Evolutionary conservation across 2,797 vertebrate genomes (phyloP), one percentile per base, ranked within the genome.

Genomic region (Meda fulgida): DNA sequence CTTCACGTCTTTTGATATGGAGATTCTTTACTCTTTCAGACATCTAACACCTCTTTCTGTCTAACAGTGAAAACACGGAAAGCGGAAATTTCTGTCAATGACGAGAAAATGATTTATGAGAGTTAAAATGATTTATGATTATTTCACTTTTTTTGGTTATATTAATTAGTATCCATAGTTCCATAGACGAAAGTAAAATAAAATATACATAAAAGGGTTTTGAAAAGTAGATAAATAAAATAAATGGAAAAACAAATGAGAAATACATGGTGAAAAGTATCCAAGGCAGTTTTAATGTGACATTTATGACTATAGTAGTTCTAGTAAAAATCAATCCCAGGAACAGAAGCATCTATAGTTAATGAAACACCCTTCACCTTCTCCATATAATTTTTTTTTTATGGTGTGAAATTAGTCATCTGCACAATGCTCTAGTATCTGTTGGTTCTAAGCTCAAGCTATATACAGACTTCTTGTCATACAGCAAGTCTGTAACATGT

Each of bases 401-500:
- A 66, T 38, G 13, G 23, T 36, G 23, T 75, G 23, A 75, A 48
- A 46, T 82, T 58, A 36, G 38, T 73, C 55, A 36, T 26, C 23
- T 34, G 19, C 43, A 48, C 10, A 51, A 75, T 63, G 8, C 43
- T 66, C 43, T 2, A 38, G 26, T 23, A 38, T 14, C 31, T 38
- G 9, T 23, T 78, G 26, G 26, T 75, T 83, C 31, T 3, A 13
- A 65, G 55, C 21, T 46, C 58, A 26, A 46, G 77, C 58, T 46
- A 31, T 65, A 65, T 31, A 19, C 38, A 46, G 38, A 31, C 58
- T 63, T 79, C 60, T 60, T 79, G 77, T 67, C 73, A 4, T 53
- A 34, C 34, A 23, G 73, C 63, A 78, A 69, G 31, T 69, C 73
- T 84, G 34, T 69, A 77, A 58, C 73, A 78, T 78, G 63, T 78